These are phyloP conservation scores for Mylabris sibirica DNA, from an alignment of 2,888 invertebrate genomes.

Conservation along the genomic window DNA sequence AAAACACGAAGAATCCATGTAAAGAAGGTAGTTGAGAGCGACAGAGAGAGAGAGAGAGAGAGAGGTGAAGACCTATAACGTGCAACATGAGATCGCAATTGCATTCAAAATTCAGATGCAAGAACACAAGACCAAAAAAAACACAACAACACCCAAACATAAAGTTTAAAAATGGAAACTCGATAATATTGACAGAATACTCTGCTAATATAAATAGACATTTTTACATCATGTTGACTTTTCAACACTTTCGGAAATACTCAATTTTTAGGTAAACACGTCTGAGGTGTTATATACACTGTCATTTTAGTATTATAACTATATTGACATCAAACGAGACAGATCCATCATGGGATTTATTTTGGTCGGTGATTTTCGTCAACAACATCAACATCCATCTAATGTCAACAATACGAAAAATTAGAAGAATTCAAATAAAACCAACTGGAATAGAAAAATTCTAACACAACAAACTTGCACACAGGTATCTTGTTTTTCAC, in stretches of 20 bases:
- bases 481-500: not conserved
- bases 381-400: too few species aligned
- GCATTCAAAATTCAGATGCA: slow-evolving; percentile 25
- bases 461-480: not conserved
- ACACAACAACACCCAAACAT: not conserved
- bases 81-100: slow-evolving; percentile 45
- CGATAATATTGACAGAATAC: slow-evolving; percentile 7
- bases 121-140: not conserved
- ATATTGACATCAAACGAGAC: slow-evolving; percentile 27
- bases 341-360: not conserved
- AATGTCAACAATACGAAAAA: not conserved
- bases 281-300: slow-evolving; percentile 36
- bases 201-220: slow-evolving; percentile 27
- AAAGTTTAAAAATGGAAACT: not conserved
- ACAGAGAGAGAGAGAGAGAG: not conserved
- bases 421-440: not conserved
- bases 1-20: not conserved
- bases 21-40: too few species aligned
- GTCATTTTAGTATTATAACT: slow-evolving; percentile 24
- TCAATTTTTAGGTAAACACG: slow-evolving; percentile 37
- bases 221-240: slow-evolving; percentile 37
- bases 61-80: slow-evolving; percentile 29
- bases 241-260: slow-evolving; percentile 36
- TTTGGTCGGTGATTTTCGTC: not conserved
- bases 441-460: not conserved